These are phyloP conservation scores for Ceyx margarethae DNA, from an alignment of 2,113 vertebrate genomes.

Conservation along the genomic window DNA sequence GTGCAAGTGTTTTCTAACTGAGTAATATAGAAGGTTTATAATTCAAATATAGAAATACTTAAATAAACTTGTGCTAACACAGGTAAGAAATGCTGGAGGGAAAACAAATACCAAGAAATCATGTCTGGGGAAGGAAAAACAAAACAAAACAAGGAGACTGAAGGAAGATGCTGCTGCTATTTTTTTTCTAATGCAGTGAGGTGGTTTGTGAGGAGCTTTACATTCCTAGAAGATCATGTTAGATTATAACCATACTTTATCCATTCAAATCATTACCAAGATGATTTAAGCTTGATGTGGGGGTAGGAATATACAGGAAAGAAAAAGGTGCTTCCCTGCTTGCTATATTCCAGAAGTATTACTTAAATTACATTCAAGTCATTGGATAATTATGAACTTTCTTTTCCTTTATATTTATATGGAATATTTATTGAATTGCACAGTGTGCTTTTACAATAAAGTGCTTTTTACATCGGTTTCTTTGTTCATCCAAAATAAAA, in stretches of 20 bases:
- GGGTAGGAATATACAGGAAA: conserved; percentile 30
- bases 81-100: conserved; percentile 21
- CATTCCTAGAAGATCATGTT: neutral
- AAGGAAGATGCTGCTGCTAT: neutral
- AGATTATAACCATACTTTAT: conserved; percentile 57
- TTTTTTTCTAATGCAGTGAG: neutral
- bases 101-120: conserved; percentile 25
- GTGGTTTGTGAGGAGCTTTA: conserved; percentile 50
- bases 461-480: conserved; percentile 75
- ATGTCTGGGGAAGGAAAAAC: neutral
- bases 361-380: conserved; percentile 76
- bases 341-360: conserved; percentile 67
- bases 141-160: neutral
- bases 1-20: neutral
- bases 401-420: conserved; percentile 80
- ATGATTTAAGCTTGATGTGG: conserved; percentile 51
- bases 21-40: neutral
- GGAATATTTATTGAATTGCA: conserved; percentile 83
- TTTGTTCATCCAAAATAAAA: conserved; percentile 86
- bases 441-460: conserved; percentile 83
- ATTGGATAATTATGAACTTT: conserved; percentile 81
- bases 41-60: conserved; percentile 16
- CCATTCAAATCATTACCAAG: conserved; percentile 58
- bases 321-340: conserved; percentile 19
- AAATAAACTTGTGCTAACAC: neutral